Conservation (phyloP, 2,113 vertebrate species). For the Meleagris gallopavo region DNA sequence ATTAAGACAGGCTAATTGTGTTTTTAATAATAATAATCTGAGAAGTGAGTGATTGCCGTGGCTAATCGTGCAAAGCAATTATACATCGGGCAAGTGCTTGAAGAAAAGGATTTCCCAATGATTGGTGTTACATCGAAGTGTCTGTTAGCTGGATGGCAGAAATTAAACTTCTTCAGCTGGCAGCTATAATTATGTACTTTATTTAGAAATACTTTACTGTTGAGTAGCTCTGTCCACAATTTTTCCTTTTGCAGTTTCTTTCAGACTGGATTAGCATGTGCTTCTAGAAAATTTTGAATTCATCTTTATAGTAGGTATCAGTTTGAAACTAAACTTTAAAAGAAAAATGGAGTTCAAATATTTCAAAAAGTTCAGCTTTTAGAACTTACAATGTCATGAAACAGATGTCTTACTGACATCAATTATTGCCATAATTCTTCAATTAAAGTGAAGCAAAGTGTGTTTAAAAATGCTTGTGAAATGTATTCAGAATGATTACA, state of each 20-base stretch:
- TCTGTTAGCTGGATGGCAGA: not conserved
- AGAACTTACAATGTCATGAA: not conserved
- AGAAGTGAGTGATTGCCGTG: not conserved
- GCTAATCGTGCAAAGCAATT: not conserved
- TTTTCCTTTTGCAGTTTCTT: not conserved
- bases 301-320: not conserved
- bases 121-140: not conserved
- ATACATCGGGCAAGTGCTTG: not conserved
- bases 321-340: not conserved
- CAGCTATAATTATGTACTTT: not conserved
- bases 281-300: not conserved
- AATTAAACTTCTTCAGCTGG: not conserved
- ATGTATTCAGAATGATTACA: not conserved
- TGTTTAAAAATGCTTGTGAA: slow-evolving; percentile 6
- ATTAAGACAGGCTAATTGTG: slow-evolving; percentile 35
- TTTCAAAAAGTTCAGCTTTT: not conserved
- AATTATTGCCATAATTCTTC: not conserved
- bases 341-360: not conserved
- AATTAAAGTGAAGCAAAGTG: not conserved
- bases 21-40: not conserved
- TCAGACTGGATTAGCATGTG: not conserved
- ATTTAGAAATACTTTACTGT: not conserved
- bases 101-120: not conserved
- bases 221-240: not conserved
- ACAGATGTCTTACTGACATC: not conserved